These are phyloP conservation scores for Puma concolor DNA, from an alignment of 2,113 vertebrate genomes.

Conservation along the genomic window DNA sequence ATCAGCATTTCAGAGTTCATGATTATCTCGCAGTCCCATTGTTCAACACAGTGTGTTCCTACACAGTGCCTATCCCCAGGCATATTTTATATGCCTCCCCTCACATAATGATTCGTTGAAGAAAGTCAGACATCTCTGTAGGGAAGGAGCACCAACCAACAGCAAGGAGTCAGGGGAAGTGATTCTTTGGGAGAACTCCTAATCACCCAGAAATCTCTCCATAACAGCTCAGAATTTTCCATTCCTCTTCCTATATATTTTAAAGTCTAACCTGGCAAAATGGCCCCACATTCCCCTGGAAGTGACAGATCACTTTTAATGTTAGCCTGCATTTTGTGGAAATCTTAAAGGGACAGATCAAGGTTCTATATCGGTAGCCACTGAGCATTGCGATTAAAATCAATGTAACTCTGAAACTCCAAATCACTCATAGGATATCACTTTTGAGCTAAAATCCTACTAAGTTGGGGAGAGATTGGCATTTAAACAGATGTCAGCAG, in stretches of 20 bases:
- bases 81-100: not conserved
- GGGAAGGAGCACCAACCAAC: not conserved
- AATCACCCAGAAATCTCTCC: not conserved
- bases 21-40: not conserved
- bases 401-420: slow-evolving; percentile 74
- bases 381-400: slow-evolving; percentile 65
- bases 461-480: slow-evolving; percentile 70
- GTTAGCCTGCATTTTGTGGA: not conserved
- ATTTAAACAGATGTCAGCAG: slow-evolving; percentile 76
- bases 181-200: not conserved
- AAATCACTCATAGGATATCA: slow-evolving; percentile 65
- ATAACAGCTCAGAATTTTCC: not conserved
- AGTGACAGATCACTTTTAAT: not conserved
- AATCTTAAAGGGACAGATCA: slow-evolving; percentile 23
- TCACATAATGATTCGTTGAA: not conserved
- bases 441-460: slow-evolving; percentile 74
- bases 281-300: not conserved
- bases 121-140: not conserved
- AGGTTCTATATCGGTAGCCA: slow-evolving; percentile 32
- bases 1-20: not conserved
- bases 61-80: not conserved
- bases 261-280: slow-evolving; percentile 20
- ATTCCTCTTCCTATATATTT: not conserved
- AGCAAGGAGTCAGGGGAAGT: not conserved
- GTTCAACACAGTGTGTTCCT: not conserved